Base-by-base conservation (phyloP, 2,888 invertebrate species). In the Lydus trimaculatus region DNA sequence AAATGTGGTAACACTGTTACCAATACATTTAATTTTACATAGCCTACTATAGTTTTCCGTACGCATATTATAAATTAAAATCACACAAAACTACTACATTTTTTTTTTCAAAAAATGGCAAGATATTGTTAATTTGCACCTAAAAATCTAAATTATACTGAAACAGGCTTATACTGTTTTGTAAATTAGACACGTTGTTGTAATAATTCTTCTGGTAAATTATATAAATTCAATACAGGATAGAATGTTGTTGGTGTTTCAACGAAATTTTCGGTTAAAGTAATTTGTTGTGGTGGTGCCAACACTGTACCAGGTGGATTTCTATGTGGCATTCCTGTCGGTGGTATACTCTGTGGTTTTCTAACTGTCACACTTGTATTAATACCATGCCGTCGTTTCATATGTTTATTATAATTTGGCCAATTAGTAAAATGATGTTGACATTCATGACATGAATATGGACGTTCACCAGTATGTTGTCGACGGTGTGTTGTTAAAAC, bases 391-490 rank as follows among this genome's bases (percentile, higher is more conserved):
- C 92, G 86, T 31, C 93, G 85, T 83, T 92, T 93, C 91, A 93
- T 92, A 80, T 94, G 94, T 76, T 94, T 94, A 78, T 93, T 93
- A 77, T 92, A 93, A 84, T 94, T 94, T 0, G 93, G 92, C 93
- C 93, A 93, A 80, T 94, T 93, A 0, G 93, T 92, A 75, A 94
- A 94, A 78, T 92, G 89, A 80, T 90, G 90, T 65, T 91, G 90
- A 78, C 94, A 94, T 72, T 91, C 89, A 39, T 89, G 82, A 76
- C 94, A 94, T 0, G 90, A 89, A 79, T 93, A 94, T 0, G 93
- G 94, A 36, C 92, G 88, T 43, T 90, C 91, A 0, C 80, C 90
- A 0, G 91, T 91, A 74, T 94, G 94, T 75, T 91, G 91, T 15
- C 92, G 84, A 68, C 91, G 88, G 80, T 94, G 94, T n/a, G 91